Evolutionary conservation across 2,797 vertebrate genomes (phyloP), one percentile per base, ranked within the genome.

Genomic region (Zenarchopterus dispar): DNA sequence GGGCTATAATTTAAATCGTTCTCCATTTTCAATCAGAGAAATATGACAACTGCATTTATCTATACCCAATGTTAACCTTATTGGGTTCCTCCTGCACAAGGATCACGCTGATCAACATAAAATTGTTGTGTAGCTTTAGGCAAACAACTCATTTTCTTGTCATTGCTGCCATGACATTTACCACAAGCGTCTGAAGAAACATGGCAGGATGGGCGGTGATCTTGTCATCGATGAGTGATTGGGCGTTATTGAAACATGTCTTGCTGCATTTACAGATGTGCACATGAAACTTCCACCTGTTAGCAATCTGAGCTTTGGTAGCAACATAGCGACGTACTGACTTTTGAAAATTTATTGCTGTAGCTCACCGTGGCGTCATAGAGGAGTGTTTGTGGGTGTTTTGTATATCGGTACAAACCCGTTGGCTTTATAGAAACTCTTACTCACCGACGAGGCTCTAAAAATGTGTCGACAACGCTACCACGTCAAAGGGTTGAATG

Each of bases 71-170:
- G 3, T 39, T 5, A 9, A 4, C 9, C 6, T 7, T 1, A 17
- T 9, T 13, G 24, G 39, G 28, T 65, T 46, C 44, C 56, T 56
- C n/a, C 21, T 43, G 56, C 62, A 39, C 24, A 56, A 0, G 0
- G 56, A 62, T 52, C 39, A 13, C 1, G 13, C 2, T 8, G 47
- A 52, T 33, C 28, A 42, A 67, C 39, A 59, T 0, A 24, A 64
- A 47, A 47, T 8, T 31, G 17, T 1, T 8, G 17, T 24, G 1
- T 66, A 49, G 44, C 84, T 58, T 16, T 5, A 26, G 79, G 75
- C 58, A 8, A 67, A 23, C 42, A 73, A 54, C 51, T 65, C 1
- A 75, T 82, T 70, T 56, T 68, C 66, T 28, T 62, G 67, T 73
- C 72, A 53, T 5, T 53, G 26, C 21, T 57, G 16, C 45, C 51